A percentile compares a stretch with the other conserved stretches of the same genome.
Evolutionary conservation across 2,888 invertebrate species (phyloP).

Genomic region (Thymelicus acteon): DNA sequence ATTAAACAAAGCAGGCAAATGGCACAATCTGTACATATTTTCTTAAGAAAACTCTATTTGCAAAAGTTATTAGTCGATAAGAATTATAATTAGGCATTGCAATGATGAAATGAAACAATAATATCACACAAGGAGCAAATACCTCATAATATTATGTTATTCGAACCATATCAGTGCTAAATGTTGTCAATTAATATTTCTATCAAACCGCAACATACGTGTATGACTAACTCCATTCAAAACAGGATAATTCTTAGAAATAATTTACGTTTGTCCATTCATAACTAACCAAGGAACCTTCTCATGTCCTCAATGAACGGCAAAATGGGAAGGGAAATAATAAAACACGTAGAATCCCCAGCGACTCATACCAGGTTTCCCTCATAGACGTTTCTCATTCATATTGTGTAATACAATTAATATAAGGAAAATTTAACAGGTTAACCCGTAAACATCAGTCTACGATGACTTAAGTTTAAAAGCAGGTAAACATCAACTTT

Average conservation of each 20-base stretch:
- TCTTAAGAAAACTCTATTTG: too few relatives aligned
- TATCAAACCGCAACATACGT: constrained; percentile 18
- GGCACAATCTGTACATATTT: too few relatives aligned
- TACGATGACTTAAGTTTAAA: too few relatives aligned
- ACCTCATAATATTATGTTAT: not conserved
- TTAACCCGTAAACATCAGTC: too few relatives aligned
- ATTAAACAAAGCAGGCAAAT: too few relatives aligned
- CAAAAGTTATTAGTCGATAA: not conserved
- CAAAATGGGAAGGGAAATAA: constrained; percentile 11
- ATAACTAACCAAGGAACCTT: constrained; percentile 19
- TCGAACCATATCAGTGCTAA: not conserved
- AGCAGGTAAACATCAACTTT: too few relatives aligned
- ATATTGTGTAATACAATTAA: too few relatives aligned
- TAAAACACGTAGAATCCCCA: constrained; percentile 7
- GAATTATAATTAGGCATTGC: not conserved
- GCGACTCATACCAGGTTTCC: not conserved
- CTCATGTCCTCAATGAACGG: not conserved
- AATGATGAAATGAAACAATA: not conserved
- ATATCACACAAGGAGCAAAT: not conserved
- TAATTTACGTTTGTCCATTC: constrained; percentile 30
- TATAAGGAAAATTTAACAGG: too few relatives aligned
- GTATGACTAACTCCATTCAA: constrained; percentile 29
- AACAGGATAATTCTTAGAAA: constrained; percentile 42
- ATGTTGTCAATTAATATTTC: constrained; percentile 8
- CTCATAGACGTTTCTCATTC: too few relatives aligned